phyloP scores from a whole-genome alignment of 2,113 vertebrate species.

The Caranx melampygus region DNA sequence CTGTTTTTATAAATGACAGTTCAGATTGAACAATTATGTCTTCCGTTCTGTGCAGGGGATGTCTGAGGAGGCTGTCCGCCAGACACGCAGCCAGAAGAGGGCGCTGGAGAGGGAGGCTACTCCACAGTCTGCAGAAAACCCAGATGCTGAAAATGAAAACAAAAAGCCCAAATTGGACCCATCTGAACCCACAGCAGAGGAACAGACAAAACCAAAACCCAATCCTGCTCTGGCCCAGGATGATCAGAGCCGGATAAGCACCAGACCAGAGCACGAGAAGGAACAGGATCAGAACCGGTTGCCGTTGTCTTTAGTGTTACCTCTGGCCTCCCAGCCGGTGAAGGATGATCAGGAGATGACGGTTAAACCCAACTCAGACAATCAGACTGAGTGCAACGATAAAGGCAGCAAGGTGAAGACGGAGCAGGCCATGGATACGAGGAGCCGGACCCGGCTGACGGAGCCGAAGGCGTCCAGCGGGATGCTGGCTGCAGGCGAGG shows the following conservation, averaged over 20 bases:
- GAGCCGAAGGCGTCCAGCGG: conserved; percentile 62
- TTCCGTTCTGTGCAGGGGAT: conserved; percentile 79
- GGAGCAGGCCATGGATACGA: conserved; percentile 48
- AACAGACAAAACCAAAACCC: conserved; percentile 32
- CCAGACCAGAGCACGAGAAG: conserved; percentile 24
- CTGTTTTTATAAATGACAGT: background rate
- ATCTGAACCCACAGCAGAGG: conserved; percentile 27
- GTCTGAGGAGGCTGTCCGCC: conserved; percentile 93
- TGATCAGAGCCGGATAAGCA: conserved; percentile 22
- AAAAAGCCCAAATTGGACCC: conserved; percentile 90
- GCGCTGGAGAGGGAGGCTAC: conserved; percentile 87
- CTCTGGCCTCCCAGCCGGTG: conserved; percentile 38
- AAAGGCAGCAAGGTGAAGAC: conserved; percentile 32
- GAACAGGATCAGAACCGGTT: conserved; percentile 45
- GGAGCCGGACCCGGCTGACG: conserved; percentile 19
- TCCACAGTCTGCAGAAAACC: conserved; percentile 81
- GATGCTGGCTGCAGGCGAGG: conserved; percentile 83
- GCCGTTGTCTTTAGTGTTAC: conserved; percentile 52
- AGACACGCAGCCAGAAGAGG: conserved; percentile 96
- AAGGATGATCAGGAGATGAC: conserved; percentile 60
- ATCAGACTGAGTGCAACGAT: conserved; percentile 65
- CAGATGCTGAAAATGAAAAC: conserved; percentile 83
- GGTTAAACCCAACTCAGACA: conserved; percentile 60
- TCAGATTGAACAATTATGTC: background rate
- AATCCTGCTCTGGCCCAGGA: conserved; percentile 47